Evolutionary conservation across 2,797 vertebrate species (phyloP).

Genomic region (Lateolabrax maculatus): DNA sequence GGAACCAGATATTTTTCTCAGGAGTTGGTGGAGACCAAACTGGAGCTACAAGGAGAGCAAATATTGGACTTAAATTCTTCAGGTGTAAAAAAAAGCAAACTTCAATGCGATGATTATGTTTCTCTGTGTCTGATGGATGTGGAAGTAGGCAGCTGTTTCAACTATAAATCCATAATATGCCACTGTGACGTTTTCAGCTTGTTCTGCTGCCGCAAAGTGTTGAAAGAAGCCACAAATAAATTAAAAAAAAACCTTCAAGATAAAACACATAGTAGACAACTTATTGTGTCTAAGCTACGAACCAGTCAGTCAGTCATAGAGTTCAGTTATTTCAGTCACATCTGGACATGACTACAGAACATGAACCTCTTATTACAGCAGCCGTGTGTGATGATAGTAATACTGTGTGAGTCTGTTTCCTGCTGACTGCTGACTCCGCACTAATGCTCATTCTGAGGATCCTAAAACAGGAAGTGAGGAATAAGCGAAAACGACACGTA

Average conservation of each 20-base stretch:
- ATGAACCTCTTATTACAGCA: constrained; percentile 50
- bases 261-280: not conserved
- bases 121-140: not conserved
- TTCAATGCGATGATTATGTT: not conserved
- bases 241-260: not conserved
- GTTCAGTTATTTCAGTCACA: constrained; percentile 11
- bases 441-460: constrained; percentile 57
- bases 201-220: not conserved
- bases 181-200: not conserved
- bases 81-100: not conserved
- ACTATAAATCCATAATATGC: not conserved
- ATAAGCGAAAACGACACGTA: constrained; percentile 60
- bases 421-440: constrained; percentile 71
- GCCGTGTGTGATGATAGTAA: constrained; percentile 50
- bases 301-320: constrained; percentile 6
- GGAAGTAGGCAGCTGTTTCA: not conserved
- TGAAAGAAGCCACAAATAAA: not conserved
- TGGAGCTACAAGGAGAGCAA: not conserved
- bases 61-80: no score
- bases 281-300: not conserved
- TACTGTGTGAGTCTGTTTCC: constrained; percentile 55
- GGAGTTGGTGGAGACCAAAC: not conserved
- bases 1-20: not conserved
- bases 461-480: constrained; percentile 74
- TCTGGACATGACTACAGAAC: constrained; percentile 34